Percentiles rank a stretch among this genome's conserved stretches.
These are phyloP conservation scores for Hycleus cichorii DNA, from an alignment of 1,140 invertebrate genomes.

Conservation along the genomic window DNA sequence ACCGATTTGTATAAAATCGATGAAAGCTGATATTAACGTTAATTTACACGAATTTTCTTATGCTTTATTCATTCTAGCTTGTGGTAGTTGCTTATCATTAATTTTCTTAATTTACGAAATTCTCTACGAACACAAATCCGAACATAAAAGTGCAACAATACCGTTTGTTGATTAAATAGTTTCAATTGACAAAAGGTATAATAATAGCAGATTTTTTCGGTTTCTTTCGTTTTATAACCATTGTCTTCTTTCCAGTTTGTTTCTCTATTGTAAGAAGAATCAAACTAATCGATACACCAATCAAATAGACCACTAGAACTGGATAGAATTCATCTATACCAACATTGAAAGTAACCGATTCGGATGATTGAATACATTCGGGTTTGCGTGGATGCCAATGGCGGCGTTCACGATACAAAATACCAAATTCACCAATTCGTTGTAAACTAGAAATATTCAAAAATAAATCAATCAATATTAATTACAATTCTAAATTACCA, in stretches of 20 bases:
- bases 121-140: background rate
- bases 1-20: conserved; percentile 6
- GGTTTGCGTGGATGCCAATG: conserved; percentile 11
- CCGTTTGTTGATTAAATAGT: no score
- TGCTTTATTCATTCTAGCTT: conserved; percentile 4
- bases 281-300: conserved; percentile 6
- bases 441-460: background rate
- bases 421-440: background rate
- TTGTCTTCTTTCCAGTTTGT: background rate
- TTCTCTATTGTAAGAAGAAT: conserved; percentile 2
- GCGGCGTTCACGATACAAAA: background rate
- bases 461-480: background rate
- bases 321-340: conserved; percentile 14
- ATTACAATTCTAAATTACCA: conserved; percentile 14
- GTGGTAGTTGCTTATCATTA: conserved; percentile 5
- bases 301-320: conserved; percentile 1
- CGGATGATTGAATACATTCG: conserved; percentile 12
- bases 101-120: conserved; percentile 6
- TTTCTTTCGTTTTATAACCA: no score
- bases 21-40: conserved; percentile 2
- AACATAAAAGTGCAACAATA: no score
- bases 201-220: no score
- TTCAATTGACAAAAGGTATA: no score
- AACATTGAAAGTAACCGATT: conserved; percentile 5
- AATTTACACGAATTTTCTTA: conserved; percentile 15